Evolutionary conservation across 2,888 invertebrate genomes (phyloP).

Genomic region (Timandra comae): DNA sequence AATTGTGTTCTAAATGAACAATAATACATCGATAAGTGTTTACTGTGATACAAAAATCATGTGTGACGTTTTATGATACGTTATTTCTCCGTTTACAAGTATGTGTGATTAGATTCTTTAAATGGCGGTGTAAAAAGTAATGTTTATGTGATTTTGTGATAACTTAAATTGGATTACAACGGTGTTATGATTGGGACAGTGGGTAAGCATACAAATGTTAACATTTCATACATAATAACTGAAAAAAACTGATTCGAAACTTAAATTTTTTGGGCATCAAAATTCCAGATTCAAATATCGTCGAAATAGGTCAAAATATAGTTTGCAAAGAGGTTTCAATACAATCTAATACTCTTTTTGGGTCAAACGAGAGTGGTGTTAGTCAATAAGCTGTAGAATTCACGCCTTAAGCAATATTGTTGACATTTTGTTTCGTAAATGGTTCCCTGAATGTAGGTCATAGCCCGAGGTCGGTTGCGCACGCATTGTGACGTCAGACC

Average conservation of each 20-base stretch:
- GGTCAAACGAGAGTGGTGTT: slow-evolving; percentile 37
- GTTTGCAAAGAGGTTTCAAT: slow-evolving; percentile 9
- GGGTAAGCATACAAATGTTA: slow-evolving; percentile 38
- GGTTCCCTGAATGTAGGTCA: slow-evolving; percentile 51
- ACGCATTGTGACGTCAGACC: slow-evolving; percentile 61
- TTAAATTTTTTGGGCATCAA: no score
- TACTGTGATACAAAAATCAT: slow-evolving; percentile 14
- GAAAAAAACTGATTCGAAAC: no score
- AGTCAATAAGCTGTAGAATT: slow-evolving; percentile 41
- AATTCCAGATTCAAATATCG: neutral
- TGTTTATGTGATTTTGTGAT: slow-evolving; percentile 52
- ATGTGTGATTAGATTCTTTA: slow-evolving; percentile 33
- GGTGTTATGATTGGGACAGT: slow-evolving; percentile 46
- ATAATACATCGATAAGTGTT: slow-evolving; percentile 32
- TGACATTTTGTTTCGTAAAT: slow-evolving; percentile 68
- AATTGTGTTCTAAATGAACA: slow-evolving; percentile 43
- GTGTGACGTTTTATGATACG: slow-evolving; percentile 29
- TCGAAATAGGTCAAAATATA: slow-evolving; percentile 20
- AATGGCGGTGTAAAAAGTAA: slow-evolving; percentile 59
- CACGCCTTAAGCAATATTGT: slow-evolving; percentile 44
- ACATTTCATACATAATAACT: slow-evolving; percentile 1
- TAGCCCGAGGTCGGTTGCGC: slow-evolving; percentile 50
- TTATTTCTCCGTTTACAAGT: slow-evolving; percentile 46
- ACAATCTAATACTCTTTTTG: slow-evolving; percentile 31
- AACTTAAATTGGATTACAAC: slow-evolving; percentile 31